Evolutionary conservation across 2,888 invertebrate species (phyloP).

Genomic region (Callyntrura sp.): DNA sequence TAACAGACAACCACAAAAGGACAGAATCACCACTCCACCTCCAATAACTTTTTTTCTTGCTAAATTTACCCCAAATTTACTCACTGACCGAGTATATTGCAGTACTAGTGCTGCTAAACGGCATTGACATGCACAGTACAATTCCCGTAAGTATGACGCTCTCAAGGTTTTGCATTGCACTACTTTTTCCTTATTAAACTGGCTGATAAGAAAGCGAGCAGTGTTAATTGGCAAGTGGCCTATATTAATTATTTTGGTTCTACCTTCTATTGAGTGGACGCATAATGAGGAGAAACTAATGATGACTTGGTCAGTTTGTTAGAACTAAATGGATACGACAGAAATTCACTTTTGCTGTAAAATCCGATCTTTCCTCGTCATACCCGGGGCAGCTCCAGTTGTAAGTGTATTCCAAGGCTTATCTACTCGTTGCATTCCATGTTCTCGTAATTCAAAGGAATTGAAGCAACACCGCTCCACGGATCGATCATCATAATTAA

Average conservation of each 20-base stretch:
- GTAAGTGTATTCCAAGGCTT: too few species aligned
- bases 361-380: too few species aligned
- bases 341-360: too few species aligned
- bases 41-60: background rate
- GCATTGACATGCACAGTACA: slow-evolving; percentile 25
- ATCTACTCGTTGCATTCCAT: too few species aligned
- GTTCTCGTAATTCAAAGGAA: too few species aligned
- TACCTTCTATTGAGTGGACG: background rate
- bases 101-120: too few species aligned
- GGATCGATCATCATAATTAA: too few species aligned
- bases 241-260: slow-evolving; percentile 17
- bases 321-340: too few species aligned
- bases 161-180: background rate
- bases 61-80: slow-evolving; percentile 16
- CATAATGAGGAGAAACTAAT: background rate
- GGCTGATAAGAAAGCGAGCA: background rate
- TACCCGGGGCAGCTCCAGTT: too few species aligned
- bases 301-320: background rate
- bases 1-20: background rate
- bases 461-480: too few species aligned
- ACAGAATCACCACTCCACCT: background rate
- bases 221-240: slow-evolving; percentile 46
- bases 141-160: background rate
- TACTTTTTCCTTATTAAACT: slow-evolving; percentile 13
- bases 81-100: background rate